phyloP scores from a whole-genome alignment of 2,113 vertebrate genomes.

The Pollimyrus isidori region DNA sequence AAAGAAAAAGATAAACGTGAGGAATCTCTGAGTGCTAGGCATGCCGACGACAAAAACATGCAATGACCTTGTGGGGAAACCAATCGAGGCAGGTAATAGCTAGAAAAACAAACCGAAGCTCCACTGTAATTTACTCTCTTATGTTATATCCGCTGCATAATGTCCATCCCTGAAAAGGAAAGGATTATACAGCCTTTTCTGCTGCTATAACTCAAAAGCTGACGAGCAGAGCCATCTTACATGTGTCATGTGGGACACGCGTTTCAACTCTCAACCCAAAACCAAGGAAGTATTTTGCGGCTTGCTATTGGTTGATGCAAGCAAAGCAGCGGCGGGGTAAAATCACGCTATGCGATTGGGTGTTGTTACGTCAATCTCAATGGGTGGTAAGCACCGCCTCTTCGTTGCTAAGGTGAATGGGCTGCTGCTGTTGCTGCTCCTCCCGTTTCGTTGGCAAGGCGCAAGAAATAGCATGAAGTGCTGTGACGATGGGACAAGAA shows the following conservation, averaged over 20 bases:
- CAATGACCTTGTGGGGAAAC: not conserved
- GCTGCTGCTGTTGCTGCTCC: constrained; percentile 45
- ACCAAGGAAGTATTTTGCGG: constrained; percentile 8
- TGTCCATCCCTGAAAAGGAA: not conserved
- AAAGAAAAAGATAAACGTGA: not conserved
- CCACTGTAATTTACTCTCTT: not conserved
- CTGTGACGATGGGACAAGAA: constrained; percentile 15
- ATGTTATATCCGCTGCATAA: not conserved
- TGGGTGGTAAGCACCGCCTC: constrained; percentile 34
- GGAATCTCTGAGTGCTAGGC: not conserved
- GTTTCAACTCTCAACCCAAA: constrained; percentile 35
- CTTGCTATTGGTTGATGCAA: constrained; percentile 41
- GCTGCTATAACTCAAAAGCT: not conserved
- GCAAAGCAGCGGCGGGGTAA: constrained; percentile 28
- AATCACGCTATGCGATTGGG: constrained; percentile 40
- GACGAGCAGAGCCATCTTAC: constrained; percentile 39
- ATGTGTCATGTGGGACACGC: constrained; percentile 23
- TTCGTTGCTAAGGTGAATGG: constrained; percentile 57
- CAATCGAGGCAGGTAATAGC: not conserved
- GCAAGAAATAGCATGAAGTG: constrained; percentile 22
- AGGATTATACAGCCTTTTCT: not conserved
- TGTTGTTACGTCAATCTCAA: constrained; percentile 34
- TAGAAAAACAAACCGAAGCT: not conserved
- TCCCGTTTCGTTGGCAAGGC: constrained; percentile 27
- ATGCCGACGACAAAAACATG: not conserved